phyloP scores from a whole-genome alignment of 2,797 vertebrate genomes.

The Pangasius mekongensis region DNA sequence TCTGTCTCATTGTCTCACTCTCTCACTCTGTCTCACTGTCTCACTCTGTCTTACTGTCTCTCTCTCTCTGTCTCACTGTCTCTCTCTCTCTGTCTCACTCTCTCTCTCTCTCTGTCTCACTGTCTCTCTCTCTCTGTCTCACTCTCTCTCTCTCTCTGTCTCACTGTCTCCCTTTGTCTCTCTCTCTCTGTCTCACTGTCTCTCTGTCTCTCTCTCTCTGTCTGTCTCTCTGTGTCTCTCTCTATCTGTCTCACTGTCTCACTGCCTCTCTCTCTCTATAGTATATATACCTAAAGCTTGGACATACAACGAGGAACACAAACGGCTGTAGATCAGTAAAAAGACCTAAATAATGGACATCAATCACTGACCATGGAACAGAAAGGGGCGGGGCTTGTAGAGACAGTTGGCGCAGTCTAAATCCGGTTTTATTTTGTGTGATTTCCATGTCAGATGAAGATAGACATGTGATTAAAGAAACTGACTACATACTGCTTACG shows the following conservation, averaged over 20 bases:
- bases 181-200: too few relatives aligned
- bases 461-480: neutral
- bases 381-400: neutral
- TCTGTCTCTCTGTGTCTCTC: too few relatives aligned
- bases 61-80: neutral
- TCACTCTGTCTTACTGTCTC: neutral
- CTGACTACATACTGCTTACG: neutral
- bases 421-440: neutral
- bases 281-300: neutral
- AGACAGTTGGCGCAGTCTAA: neutral
- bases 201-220: too few relatives aligned
- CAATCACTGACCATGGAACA: neutral
- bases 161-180: neutral
- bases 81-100: too few relatives aligned
- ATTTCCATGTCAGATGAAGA: neutral
- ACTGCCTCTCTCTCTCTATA: neutral
- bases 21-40: neutral
- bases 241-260: neutral
- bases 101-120: too few relatives aligned
- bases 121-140: too few relatives aligned
- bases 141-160: neutral
- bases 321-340: neutral
- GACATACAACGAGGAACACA: neutral
- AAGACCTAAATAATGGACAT: neutral
- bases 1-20: neutral